Evolutionary conservation across 92 coral and sea anemone genomes (phyloP), one percentile per base, ranked within the genome.

Genomic region (Meandrina meandrites): DNA sequence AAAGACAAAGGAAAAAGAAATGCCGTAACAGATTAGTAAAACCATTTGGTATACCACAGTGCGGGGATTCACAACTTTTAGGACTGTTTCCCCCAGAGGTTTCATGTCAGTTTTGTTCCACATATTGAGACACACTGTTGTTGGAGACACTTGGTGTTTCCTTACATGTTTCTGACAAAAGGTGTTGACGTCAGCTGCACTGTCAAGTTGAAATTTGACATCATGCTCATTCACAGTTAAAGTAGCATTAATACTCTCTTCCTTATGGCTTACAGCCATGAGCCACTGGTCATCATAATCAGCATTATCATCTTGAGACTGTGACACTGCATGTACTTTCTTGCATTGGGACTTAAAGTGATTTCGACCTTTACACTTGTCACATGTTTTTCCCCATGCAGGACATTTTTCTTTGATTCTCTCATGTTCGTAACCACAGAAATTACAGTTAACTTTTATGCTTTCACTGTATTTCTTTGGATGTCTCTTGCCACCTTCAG

Each of bases 161-260:
- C 62, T 56, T 30, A 90, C 87, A 53, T 19, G 68, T 69, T 85
- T 84, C 69, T 90, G 92, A 56, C 89, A 86, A 36, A 86, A 48
- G 5, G 67, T 80, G 78, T 90, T 90, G 50, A 90, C 90, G 75
- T 90, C 90, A 13, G 87, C 92, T 73, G 76, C 87, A 75, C 57
- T 90, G 79, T 88, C 93, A 24, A 87, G 86, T 78, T 87, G 91
- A 79, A 91, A 91, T 83, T 72, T 88, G 76, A 88, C 88, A 18
- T 78, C 88, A 70, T 56, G 68, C 17, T 82, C 86, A 84, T 91
- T 91, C 50, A 83, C 86, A 50, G 81, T 30, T 75, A 71, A 67
- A 36, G 80, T 75, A 13, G 93, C 90, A 45, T 75, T 67, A 68
- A 69, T 48, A 51, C 57, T 82, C 18, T 90, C 88, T 13, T 34